These are phyloP conservation scores for Eutolmus rufibarbis DNA, from an alignment of 2,888 invertebrate genomes.

Conservation along the genomic window DNA sequence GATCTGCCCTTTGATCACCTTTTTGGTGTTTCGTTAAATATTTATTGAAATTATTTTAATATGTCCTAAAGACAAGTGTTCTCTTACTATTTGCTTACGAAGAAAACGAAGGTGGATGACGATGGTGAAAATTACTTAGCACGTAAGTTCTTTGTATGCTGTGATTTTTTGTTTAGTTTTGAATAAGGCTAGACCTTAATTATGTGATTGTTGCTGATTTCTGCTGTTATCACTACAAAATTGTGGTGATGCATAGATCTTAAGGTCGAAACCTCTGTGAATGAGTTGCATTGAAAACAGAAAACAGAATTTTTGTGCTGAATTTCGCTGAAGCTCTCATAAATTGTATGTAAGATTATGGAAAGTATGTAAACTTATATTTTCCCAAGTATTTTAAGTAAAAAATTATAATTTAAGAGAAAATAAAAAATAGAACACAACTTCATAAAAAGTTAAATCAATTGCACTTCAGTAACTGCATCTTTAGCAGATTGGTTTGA, in stretches of 20 bases:
- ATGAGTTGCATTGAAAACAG: neutral
- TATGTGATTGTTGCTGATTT: neutral
- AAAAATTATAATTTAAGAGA: neutral
- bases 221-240: neutral
- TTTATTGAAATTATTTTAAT: neutral
- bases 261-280: neutral
- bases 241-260: neutral
- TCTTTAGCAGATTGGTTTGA: neutral
- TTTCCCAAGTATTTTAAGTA: neutral
- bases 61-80: neutral
- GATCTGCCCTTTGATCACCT: neutral
- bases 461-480: neutral
- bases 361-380: neutral
- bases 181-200: neutral
- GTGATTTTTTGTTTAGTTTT: neutral
- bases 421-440: neutral
- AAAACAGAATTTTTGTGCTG: neutral
- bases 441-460: neutral
- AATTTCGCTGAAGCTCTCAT: neutral
- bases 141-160: neutral
- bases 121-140: neutral
- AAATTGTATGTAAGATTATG: neutral
- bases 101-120: neutral
- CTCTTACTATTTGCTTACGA: neutral
- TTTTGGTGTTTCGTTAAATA: neutral